Evolutionary conservation across 2,888 invertebrate species (phyloP).

Genomic region (Deroplatys truncata): DNA sequence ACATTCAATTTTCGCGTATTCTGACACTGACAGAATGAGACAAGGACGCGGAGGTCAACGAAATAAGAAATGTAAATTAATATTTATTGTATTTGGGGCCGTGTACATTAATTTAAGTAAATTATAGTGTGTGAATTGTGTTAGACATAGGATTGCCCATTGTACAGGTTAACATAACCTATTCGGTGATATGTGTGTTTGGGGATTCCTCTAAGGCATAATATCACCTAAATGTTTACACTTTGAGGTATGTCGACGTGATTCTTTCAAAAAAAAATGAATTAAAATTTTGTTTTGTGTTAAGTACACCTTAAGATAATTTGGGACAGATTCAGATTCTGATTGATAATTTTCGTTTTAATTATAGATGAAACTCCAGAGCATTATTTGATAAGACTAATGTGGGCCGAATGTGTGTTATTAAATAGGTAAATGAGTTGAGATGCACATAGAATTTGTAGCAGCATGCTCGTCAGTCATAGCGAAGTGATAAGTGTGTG

Average conservation of each 20-base stretch:
- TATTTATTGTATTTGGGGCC: conserved; percentile 31
- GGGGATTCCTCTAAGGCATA: conserved; percentile 14
- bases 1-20: conserved; percentile 41
- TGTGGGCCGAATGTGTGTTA: background rate
- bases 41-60: conserved; percentile 53
- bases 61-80: conserved; percentile 52
- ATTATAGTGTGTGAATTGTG: conserved; percentile 8
- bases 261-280: background rate
- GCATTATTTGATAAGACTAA: background rate
- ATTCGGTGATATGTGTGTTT: conserved; percentile 26
- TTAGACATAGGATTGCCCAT: conserved; percentile 23
- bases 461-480: background rate
- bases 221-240: background rate
- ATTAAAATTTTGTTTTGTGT: too few species aligned
- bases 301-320: too few species aligned
- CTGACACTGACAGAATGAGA: conserved; percentile 49
- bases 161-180: conserved; percentile 26
- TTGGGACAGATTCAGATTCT: background rate
- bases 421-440: background rate
- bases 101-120: conserved; percentile 11
- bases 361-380: background rate
- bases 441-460: background rate
- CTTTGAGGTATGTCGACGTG: background rate
- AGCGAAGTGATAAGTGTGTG: background rate
- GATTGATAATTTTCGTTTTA: background rate